These are phyloP conservation scores for Paramuricea clavata DNA, from an alignment of 92 coral and sea anemone species.

Conservation along the genomic window DNA sequence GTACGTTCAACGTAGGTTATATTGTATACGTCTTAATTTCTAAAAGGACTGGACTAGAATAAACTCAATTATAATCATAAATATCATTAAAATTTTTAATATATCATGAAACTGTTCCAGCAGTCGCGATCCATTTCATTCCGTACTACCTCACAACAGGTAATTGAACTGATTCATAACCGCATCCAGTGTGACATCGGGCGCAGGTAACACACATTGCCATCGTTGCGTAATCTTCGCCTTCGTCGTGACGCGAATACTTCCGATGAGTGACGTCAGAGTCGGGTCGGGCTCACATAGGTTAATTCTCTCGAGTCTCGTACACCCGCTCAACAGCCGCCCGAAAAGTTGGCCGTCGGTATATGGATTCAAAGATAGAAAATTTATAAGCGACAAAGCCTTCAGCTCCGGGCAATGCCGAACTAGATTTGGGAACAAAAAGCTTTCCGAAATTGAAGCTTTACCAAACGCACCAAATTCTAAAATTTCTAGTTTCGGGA, in stretches of 20 bases:
- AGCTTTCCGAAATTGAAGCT: constrained; percentile 95
- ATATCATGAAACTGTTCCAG: not conserved
- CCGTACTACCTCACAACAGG: constrained; percentile 16
- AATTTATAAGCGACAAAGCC: constrained; percentile 89
- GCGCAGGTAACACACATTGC: constrained; percentile 98
- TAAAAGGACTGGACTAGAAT: not conserved
- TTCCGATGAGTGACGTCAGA: constrained; percentile 79
- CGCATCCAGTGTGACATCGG: constrained; percentile 89
- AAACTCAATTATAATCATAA: not conserved
- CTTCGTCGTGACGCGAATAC: constrained; percentile 75
- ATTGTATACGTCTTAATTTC: not conserved
- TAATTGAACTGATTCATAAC: constrained; percentile 81
- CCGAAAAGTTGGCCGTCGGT: constrained; percentile 86
- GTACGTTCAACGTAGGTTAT: constrained; percentile 3
- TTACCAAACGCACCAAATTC: constrained; percentile 99
- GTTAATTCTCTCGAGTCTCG: constrained; percentile 77
- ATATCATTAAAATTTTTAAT: not conserved
- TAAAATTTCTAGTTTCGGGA: constrained; percentile 86
- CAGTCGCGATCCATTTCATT: constrained; percentile 6
- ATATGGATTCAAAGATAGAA: constrained; percentile 84
- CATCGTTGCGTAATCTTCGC: constrained; percentile 91
- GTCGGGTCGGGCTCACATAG: constrained; percentile 97
- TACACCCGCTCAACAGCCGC: constrained; percentile 84
- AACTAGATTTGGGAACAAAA: constrained; percentile 91
- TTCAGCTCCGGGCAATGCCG: constrained; percentile 82